A percentile compares a stretch with the other conserved stretches of the same genome.
phyloP scores from a whole-genome alignment of 2,113 vertebrate genomes.

The Myotis davidii region DNA sequence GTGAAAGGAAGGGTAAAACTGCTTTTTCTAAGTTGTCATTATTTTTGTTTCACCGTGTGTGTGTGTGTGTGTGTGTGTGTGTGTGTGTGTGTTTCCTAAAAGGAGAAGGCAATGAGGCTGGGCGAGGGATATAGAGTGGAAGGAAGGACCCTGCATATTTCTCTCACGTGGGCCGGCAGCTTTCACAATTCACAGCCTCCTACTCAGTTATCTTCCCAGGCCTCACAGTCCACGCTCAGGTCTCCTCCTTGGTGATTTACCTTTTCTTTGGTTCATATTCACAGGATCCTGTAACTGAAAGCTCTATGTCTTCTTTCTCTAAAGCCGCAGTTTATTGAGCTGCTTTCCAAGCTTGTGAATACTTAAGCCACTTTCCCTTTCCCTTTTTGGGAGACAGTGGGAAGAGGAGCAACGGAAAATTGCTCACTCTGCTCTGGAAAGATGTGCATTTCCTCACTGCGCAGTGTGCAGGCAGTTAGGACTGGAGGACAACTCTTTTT shows the following conservation, averaged over 20 bases:
- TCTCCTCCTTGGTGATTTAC: background rate
- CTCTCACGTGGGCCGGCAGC: background rate
- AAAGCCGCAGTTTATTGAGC: background rate
- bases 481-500: background rate
- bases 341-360: background rate
- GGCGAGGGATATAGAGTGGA: background rate
- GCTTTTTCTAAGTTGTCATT: background rate
- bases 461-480: background rate
- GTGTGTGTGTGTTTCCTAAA: slow-evolving; percentile 30
- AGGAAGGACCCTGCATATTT: background rate
- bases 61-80: background rate
- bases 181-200: background rate
- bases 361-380: background rate
- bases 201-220: background rate
- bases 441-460: background rate
- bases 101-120: background rate
- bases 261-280: background rate
- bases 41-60: background rate
- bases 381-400: background rate
- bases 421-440: background rate
- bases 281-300: background rate
- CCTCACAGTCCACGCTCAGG: background rate
- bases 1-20: background rate
- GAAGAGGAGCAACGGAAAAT: background rate
- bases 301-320: background rate